These are phyloP conservation scores for Catalaphyllia jardinei DNA, from an alignment of 64 coral and sea anemone species.

Conservation along the genomic window DNA sequence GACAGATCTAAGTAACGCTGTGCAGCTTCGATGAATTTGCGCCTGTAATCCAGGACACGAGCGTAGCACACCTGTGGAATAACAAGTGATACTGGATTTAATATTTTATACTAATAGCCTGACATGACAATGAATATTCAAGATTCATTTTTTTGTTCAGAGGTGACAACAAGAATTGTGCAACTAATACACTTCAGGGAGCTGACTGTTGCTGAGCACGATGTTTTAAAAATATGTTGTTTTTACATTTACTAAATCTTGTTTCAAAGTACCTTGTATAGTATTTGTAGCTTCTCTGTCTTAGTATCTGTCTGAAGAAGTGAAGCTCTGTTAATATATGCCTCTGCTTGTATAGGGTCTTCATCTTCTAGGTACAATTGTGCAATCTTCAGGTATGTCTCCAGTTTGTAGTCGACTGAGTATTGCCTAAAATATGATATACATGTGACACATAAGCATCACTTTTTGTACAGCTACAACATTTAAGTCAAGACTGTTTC, in stretches of 20 bases:
- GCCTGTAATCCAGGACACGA: slow-evolving; percentile 92
- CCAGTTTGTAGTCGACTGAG: slow-evolving; percentile 94
- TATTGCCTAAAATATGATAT: slow-evolving; percentile 74
- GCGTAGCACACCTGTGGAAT: slow-evolving; percentile 92
- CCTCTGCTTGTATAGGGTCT: slow-evolving; percentile 88
- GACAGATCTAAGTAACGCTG: slow-evolving; percentile 97
- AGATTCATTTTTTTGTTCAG: neutral
- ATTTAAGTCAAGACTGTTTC: too few relatives aligned
- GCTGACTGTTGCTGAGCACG: neutral
- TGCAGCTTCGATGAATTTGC: slow-evolving; percentile 99
- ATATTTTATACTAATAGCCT: neutral
- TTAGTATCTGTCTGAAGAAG: slow-evolving; percentile 91
- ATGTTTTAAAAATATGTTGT: neutral
- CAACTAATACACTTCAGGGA: too few relatives aligned
- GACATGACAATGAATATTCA: neutral
- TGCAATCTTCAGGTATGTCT: slow-evolving; percentile 96
- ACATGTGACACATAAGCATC: too few relatives aligned
- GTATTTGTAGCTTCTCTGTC: slow-evolving; percentile 80
- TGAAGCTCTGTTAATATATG: slow-evolving; percentile 92
- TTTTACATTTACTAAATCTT: too few relatives aligned
- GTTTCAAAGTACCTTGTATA: slow-evolving; percentile 76
- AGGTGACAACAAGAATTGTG: too few relatives aligned
- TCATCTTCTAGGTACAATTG: slow-evolving; percentile 96
- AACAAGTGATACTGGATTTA: neutral
- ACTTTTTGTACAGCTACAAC: too few relatives aligned